Base-by-base conservation (phyloP, 30 jellyfish, hydroid and myxozoan genomes). In the Aurelia coerulea region DNA sequence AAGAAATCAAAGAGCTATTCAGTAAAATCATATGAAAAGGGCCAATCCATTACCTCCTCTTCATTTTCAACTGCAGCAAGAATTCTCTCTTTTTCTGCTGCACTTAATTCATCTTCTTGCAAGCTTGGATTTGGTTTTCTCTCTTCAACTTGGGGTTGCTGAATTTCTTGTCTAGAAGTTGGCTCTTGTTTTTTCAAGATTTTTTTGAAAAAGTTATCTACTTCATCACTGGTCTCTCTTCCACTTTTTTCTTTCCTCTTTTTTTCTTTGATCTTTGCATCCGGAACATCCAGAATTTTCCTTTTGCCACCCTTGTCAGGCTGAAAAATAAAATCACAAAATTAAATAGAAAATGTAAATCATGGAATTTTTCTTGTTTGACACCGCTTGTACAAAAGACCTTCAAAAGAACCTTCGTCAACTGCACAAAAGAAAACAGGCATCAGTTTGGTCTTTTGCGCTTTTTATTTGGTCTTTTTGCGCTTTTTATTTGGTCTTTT, bases 231-330 rank as follows among this genome's bases (percentile, higher is more conserved):
- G 10, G 63, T 92, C 97, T 65, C 85, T 66, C 62, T 56, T 35
- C 19, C 80, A 33, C 64, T 65, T 33, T 71, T 83, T 33, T 71
- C 76, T 65, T 66, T 66, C 32, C 12, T 51, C 68, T 18, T 81
- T 10, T 50, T 83, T 71, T 39, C 81, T 56, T 63, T 90, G 35
- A 33, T 68, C 75, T 65, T 74, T 68, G 87, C 88, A 65, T 80
- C 79, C 76, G 76, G 98, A 78, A 87, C 35, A 35, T 85, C 94
- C 65, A 87, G 60, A 63, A 94, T 89, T 34, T 76, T 87, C 33
- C 98, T 71, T 66, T 92, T 92, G 8, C 85, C 34, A 10, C 98
- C 98, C 16, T 83, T 92, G 65, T 86, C 90, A 13, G 94, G 98
- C 98, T 92, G 64, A 32, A 73, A 89, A 73, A 42, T n/a, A 18